A percentile compares a stretch with the other conserved stretches of the same genome.
Conservation (phyloP, 2,888 invertebrate species). For the Conops quadrifasciatus region DNA sequence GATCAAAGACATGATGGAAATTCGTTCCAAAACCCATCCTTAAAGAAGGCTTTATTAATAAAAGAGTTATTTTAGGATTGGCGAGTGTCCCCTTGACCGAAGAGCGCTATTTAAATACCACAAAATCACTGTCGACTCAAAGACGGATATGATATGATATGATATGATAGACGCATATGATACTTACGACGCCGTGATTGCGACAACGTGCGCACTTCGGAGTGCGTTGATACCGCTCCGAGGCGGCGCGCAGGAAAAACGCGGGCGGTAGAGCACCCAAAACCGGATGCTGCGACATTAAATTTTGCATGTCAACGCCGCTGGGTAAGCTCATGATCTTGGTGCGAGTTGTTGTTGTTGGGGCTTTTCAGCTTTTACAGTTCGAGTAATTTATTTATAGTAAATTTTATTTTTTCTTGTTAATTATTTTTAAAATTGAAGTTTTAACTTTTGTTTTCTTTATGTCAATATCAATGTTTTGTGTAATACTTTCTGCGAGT, state of each 20-base stretch:
- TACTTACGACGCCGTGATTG: slow-evolving; percentile 96
- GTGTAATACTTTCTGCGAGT: too few relatives aligned
- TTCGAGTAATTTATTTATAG: too few relatives aligned
- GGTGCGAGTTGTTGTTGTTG: not conserved
- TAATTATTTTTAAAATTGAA: slow-evolving; percentile 11
- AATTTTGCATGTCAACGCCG: slow-evolving; percentile 85
- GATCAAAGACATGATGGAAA: too few relatives aligned
- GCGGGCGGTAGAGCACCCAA: slow-evolving; percentile 83
- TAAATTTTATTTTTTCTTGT: slow-evolving; percentile 23
- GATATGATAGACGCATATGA: slow-evolving; percentile 54
- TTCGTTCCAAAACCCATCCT: not conserved
- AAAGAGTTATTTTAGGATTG: too few relatives aligned
- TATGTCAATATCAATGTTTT: too few relatives aligned
- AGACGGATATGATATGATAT: too few relatives aligned
- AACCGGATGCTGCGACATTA: slow-evolving; percentile 87
- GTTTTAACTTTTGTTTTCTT: not conserved
- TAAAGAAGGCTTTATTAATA: too few relatives aligned
- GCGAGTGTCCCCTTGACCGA: too few relatives aligned
- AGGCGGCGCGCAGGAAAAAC: slow-evolving; percentile 88
- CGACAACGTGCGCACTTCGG: slow-evolving; percentile 97
- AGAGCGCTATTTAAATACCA: too few relatives aligned
- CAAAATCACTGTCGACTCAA: too few relatives aligned
- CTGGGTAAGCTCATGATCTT: slow-evolving; percentile 80
- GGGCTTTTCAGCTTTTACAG: not conserved
- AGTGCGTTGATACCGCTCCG: slow-evolving; percentile 93